Evolutionary conservation across 2,888 invertebrate species (phyloP).

Genomic region (Lasioglossum oenotherae): DNA sequence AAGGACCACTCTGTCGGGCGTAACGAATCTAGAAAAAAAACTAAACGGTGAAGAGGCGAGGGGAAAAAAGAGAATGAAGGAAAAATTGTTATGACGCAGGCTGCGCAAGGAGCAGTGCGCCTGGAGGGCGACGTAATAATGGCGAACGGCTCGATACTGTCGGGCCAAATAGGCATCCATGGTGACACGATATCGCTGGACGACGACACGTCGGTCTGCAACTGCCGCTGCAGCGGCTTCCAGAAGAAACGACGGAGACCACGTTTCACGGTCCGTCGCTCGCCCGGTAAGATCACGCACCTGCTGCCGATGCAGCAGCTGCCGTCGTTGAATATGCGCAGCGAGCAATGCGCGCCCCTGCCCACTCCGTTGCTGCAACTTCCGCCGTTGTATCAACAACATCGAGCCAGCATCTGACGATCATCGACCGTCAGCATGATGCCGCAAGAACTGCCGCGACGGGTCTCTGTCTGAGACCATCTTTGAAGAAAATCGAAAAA

Average conservation of each 20-base stretch:
- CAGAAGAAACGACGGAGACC: conserved; percentile 83
- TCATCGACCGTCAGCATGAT: conserved; percentile 42
- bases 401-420: conserved; percentile 84
- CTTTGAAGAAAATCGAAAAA: neutral
- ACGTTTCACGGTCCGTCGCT: conserved; percentile 85
- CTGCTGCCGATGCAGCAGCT: conserved; percentile 85
- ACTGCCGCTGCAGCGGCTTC: conserved; percentile 84
- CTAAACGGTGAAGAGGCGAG: neutral
- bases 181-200: conserved; percentile 84
- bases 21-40: conserved; percentile 18
- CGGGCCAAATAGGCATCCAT: conserved; percentile 87
- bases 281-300: conserved; percentile 86
- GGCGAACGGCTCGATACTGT: conserved; percentile 95
- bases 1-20: neutral
- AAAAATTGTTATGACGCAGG: conserved; percentile 86
- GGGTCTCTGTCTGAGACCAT: conserved; percentile 73
- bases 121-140: conserved; percentile 99
- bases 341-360: conserved; percentile 76
- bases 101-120: conserved; percentile 97
- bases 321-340: conserved; percentile 74
- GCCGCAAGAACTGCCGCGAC: conserved; percentile 69
- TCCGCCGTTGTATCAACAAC: conserved; percentile 82
- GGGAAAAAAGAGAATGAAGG: conserved; percentile 6
- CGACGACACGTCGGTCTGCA: conserved; percentile 84
- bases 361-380: conserved; percentile 80